phyloP scores from a whole-genome alignment of 2,113 vertebrate genomes.

The Poecile atricapillus region DNA sequence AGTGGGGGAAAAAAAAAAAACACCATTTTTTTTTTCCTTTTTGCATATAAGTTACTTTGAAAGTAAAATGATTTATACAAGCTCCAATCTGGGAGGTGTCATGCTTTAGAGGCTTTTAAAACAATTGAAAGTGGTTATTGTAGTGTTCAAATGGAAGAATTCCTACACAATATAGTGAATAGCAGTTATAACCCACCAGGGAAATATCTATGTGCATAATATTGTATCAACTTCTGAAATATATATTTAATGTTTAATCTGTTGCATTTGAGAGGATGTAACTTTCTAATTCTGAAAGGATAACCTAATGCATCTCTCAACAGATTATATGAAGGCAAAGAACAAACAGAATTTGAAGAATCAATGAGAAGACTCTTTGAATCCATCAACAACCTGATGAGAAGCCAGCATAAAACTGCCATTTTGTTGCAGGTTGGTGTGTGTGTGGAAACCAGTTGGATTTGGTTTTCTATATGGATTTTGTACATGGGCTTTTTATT shows the following conservation, averaged over 20 bases:
- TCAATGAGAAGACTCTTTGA: slow-evolving; percentile 93
- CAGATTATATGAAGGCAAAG: slow-evolving; percentile 95
- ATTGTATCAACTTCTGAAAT: background rate
- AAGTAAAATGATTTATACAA: background rate
- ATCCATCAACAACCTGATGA: slow-evolving; percentile 97
- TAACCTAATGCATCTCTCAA: slow-evolving; percentile 21
- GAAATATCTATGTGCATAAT: background rate
- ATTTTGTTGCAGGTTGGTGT: slow-evolving; percentile 87
- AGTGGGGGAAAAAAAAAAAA: too few species aligned
- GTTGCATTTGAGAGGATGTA: background rate
- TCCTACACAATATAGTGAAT: background rate
- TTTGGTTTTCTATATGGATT: background rate
- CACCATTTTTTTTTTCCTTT: background rate
- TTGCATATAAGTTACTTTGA: background rate
- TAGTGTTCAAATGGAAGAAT: background rate
- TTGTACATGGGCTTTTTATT: background rate
- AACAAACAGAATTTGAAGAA: slow-evolving; percentile 93
- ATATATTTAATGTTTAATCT: background rate
- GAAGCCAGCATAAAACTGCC: slow-evolving; percentile 84
- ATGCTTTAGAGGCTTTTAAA: background rate
- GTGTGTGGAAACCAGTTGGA: background rate
- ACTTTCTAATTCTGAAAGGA: background rate
- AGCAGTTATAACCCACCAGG: background rate
- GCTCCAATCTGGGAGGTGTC: background rate
- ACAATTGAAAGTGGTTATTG: background rate